These are phyloP conservation scores for Serripes groenlandicus DNA, from an alignment of 2,888 invertebrate genomes.

Conservation along the genomic window DNA sequence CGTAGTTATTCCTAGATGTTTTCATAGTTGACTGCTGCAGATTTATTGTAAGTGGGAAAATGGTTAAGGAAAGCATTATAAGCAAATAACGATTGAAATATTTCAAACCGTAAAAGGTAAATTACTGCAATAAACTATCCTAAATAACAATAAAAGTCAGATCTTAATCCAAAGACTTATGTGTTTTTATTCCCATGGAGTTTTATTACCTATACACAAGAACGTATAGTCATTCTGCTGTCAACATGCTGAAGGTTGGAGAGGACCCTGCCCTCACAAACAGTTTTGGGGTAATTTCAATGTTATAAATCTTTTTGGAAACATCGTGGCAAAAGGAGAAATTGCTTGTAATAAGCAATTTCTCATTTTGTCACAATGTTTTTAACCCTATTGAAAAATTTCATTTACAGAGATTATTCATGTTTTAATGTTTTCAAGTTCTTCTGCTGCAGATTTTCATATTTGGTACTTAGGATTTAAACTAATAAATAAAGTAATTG, in stretches of 20 bases:
- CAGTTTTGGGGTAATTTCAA: background rate
- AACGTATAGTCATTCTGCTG: too few species aligned
- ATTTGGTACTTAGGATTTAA: background rate
- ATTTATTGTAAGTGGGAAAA: too few species aligned
- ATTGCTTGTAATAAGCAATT: background rate
- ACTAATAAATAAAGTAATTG: too few species aligned
- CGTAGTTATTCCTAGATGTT: too few species aligned
- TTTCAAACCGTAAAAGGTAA: too few species aligned
- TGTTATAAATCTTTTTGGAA: background rate
- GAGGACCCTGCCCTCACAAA: background rate
- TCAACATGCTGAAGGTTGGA: background rate
- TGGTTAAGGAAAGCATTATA: too few species aligned
- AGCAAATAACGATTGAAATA: too few species aligned
- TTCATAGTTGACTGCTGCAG: too few species aligned
- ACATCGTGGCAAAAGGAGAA: background rate
- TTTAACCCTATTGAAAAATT: too few species aligned
- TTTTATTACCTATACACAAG: background rate
- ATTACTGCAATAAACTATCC: background rate
- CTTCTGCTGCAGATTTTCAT: background rate
- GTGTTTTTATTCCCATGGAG: background rate
- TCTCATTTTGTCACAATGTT: background rate
- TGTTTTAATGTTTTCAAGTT: too few species aligned
- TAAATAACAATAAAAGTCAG: background rate
- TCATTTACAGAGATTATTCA: too few species aligned
- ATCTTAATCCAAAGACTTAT: background rate